Base-by-base conservation (phyloP, 2,888 invertebrate species). In the Adineta ricciae region DNA sequence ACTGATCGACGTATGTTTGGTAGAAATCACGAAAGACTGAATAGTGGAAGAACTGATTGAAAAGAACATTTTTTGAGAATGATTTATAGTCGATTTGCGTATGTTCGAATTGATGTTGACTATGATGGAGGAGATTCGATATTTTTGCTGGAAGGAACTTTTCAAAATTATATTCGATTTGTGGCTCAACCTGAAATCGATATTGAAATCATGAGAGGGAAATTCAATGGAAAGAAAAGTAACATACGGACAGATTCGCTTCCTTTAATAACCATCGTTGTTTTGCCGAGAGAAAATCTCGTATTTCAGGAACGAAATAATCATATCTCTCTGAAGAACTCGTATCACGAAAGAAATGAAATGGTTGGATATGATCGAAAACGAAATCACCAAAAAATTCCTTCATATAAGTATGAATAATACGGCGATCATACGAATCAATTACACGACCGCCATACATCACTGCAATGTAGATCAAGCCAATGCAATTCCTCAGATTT, bases 371-470 rank as follows among this genome's bases (percentile, higher is more conserved):
- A 85, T 93, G 93, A 89, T 96, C 95, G 90, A 96, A 96, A 84
- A 96, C 92, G 90, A 96, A 96, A 89, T 96, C 96, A 0, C 96
- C 96, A 93, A 96, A 94, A 89, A 96, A 96, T 90, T 96, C 96
- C 89, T 95, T 93, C 94, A 96, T 95, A 91, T 96, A 96, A 0
- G 94, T 94, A 87, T 93, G 92, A 5, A 95, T 94, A 19, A 96
- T 94, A 86, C 96, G 93, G 21, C 96, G 93, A 91, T 96, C 96
- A 91, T 93, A 96, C 90, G 94, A 94, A 90, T 96, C 96, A 87
- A 96, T 96, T 50, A 96, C 95, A 84, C 96, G 93, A 0, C 96
- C 96, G 41, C 96, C 96, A 89, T 96, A 96, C 95, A 96, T 96
- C 41, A 96, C 64, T 64, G 14, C 16, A 14, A 27, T n/a, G n/a